phyloP scores from a whole-genome alignment of 1,140 invertebrate genomes.

The Lordiphosa stackelbergi region DNA sequence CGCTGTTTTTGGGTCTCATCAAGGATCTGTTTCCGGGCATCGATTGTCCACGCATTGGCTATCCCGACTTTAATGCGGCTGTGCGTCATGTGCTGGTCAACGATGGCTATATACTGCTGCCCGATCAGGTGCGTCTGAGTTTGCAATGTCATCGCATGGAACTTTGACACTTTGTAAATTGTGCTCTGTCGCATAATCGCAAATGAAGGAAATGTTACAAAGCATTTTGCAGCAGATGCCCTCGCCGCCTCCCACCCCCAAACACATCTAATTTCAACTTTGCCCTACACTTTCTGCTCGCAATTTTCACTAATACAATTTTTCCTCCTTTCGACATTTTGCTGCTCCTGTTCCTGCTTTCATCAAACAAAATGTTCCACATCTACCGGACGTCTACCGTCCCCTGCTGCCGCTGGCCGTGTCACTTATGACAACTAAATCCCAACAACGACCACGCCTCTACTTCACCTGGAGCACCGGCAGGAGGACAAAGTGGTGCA shows the following conservation, averaged over 20 bases:
- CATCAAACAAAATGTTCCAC: conserved; percentile 72
- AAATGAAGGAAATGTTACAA: conserved; percentile 72
- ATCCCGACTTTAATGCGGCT: conserved; percentile 90
- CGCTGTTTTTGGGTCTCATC: conserved; percentile 91
- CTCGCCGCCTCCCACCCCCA: not conserved
- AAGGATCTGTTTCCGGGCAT: conserved; percentile 92
- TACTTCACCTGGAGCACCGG: conserved; percentile 15
- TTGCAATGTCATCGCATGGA: conserved; percentile 41
- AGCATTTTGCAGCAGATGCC: conserved; percentile 51
- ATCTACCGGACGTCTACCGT: conserved; percentile 54
- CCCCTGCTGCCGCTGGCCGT: conserved; percentile 20
- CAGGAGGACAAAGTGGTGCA: conserved; percentile 93
- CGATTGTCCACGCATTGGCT: conserved; percentile 89
- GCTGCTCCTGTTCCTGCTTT: conserved; percentile 43
- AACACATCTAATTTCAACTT: conserved; percentile 66
- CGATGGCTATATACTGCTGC: conserved; percentile 85
- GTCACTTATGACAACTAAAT: conserved; percentile 73
- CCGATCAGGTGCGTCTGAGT: conserved; percentile 82
- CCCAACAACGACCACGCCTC: conserved; percentile 55
- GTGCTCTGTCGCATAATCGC: conserved; percentile 22
- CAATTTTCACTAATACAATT: conserved; percentile 71
- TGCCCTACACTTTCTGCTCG: conserved; percentile 36
- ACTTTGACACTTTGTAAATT: conserved; percentile 76
- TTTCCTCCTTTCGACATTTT: conserved; percentile 26
- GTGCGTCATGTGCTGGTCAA: conserved; percentile 83